Evolutionary conservation across 2,888 invertebrate species (phyloP), one percentile per base, ranked within the genome.

Genomic region (Sinodicranocentrus sp.): DNA sequence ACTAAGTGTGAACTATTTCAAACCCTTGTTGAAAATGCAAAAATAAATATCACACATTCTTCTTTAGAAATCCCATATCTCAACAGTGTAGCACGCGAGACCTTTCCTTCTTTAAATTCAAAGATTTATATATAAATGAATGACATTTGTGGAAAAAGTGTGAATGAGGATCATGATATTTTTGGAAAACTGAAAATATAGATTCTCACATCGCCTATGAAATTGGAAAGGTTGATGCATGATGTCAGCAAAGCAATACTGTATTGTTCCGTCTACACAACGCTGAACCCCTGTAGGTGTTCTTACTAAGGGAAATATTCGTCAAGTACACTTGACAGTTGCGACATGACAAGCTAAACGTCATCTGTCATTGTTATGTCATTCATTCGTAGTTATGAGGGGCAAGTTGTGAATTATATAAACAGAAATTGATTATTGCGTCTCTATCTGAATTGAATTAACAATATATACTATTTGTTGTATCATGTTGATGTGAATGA

Each of bases 341-440:
- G 68, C 76, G 79, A 84, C 83, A 84, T 82, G 84, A 84, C 77
- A 78, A 67, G 76, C 70, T 26, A 73, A 82, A 84, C 67, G 84
- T 83, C 84, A 86, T 86, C 86, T 61, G 86, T 84, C 86, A 86
- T 86, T 84, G 84, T 84, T 84, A 48, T 75, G 33, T 82, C 80
- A 75, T 25, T 57, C 25, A 44, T 68, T 25, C 3, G 39, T 23
- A 28, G 33, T 6, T 33, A 10, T 33, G 10, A 33, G 33, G 33
- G 33, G 10, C 33, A 33, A 33, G n/a, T n/a, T n/a, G n/a, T n/a
- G n/a, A n/a, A n/a, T n/a, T n/a, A n/a, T n/a, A n/a, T n/a, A n/a
- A n/a, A n/a, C n/a, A n/a, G n/a, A n/a, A n/a, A n/a, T n/a, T n/a
- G n/a, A n/a, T n/a, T n/a, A n/a, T n/a, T n/a, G n/a, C n/a, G n/a